Conservation (phyloP, 1,140 invertebrate genomes). For the Protaetia brevitarsis region DNA sequence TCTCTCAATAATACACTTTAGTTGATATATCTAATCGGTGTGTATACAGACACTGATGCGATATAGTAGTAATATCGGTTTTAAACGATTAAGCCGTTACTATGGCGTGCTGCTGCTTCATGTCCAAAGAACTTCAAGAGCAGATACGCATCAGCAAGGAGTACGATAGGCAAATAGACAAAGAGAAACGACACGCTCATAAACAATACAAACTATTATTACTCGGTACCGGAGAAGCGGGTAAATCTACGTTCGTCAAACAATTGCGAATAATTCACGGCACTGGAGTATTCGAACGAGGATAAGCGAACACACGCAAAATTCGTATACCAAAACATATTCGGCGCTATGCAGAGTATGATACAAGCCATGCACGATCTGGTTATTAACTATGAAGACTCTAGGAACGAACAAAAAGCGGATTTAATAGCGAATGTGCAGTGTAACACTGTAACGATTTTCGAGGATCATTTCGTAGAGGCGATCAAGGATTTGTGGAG, state of each 20-base stretch:
- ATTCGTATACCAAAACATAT: not conserved
- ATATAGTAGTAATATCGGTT: too few species aligned
- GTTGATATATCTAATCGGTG: too few species aligned
- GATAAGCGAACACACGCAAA: not conserved
- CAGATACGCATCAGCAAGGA: not conserved
- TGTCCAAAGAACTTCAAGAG: not conserved
- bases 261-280: conserved; percentile 7
- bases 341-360: not conserved
- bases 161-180: not conserved
- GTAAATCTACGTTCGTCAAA: not conserved
- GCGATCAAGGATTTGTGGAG: not conserved
- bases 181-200: not conserved
- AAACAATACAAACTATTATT: not conserved
- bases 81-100: too few species aligned
- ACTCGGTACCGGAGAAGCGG: not conserved
- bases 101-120: not conserved
- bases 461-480: not conserved
- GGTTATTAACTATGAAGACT: not conserved
- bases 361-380: not conserved
- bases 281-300: not conserved
- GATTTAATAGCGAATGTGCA: not conserved
- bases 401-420: not conserved
- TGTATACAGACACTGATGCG: too few species aligned
- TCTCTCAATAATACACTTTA: too few species aligned
- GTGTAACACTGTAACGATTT: not conserved